Evolutionary conservation across 2,888 invertebrate genomes (phyloP).

Genomic region (Xestia rhomboidea): DNA sequence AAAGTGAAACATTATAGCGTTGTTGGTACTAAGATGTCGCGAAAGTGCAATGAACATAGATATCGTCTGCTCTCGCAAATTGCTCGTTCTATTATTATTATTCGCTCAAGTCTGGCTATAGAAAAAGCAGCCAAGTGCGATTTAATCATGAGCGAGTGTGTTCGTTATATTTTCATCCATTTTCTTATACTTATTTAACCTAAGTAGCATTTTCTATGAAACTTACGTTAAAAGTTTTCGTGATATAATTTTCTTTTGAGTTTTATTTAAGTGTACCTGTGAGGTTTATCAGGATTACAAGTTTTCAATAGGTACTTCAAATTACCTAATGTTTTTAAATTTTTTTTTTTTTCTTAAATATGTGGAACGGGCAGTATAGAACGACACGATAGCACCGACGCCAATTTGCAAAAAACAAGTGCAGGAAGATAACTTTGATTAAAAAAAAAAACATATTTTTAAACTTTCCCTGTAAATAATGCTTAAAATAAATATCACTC

Average conservation of each 20-base stretch:
- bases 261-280: background rate
- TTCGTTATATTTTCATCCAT: slow-evolving; percentile 48
- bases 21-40: slow-evolving; percentile 49
- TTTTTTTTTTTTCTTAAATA: background rate
- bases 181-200: slow-evolving; percentile 37
- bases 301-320: background rate
- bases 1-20: slow-evolving; percentile 41
- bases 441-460: background rate
- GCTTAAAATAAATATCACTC: background rate
- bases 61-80: slow-evolving; percentile 69
- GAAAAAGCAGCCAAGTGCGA: slow-evolving; percentile 66
- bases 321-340: background rate
- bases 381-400: background rate
- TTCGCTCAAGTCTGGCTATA: slow-evolving; percentile 58
- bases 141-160: slow-evolving; percentile 64
- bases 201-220: slow-evolving; percentile 27
- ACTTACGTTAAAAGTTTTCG: background rate
- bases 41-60: slow-evolving; percentile 64
- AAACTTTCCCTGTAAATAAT: background rate
- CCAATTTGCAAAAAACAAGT: background rate
- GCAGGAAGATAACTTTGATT: background rate
- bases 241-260: background rate
- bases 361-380: background rate
- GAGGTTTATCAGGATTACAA: background rate
- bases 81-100: slow-evolving; percentile 73